Conservation (phyloP, 2,113 vertebrate species). For the Procavia capensis region DNA sequence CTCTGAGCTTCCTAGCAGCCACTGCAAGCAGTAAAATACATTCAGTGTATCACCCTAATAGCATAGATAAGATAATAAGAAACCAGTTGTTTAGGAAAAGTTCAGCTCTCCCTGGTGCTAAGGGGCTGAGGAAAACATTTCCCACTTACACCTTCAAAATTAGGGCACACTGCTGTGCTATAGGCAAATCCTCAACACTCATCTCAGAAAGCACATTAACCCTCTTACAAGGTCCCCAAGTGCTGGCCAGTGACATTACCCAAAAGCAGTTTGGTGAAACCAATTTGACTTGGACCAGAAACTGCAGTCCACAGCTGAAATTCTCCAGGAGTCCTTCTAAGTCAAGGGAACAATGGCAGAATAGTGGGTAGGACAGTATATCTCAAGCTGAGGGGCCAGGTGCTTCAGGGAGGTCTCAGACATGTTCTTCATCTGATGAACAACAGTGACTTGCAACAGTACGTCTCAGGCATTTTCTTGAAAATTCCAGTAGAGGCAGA, state of each 20-base stretch:
- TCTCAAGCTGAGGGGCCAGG: not conserved
- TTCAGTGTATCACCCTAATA: not conserved
- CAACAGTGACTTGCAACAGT: not conserved
- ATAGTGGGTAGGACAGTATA: not conserved
- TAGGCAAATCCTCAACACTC: not conserved
- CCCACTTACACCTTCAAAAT: not conserved
- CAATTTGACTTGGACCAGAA: not conserved
- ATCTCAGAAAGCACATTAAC: not conserved
- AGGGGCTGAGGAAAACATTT: not conserved
- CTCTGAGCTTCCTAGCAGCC: not conserved
- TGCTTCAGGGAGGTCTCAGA: not conserved
- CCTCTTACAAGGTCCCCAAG: not conserved
- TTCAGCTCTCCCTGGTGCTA: not conserved
- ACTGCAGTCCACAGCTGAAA: not conserved
- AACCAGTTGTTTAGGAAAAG: not conserved
- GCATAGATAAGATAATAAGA: not conserved
- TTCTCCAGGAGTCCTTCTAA: not conserved
- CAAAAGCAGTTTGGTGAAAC: not conserved
- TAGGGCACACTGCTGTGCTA: not conserved
- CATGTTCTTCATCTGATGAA: not conserved
- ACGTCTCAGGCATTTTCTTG: not conserved
- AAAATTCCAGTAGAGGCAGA: not conserved
- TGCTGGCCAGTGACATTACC: not conserved
- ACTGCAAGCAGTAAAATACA: not conserved
- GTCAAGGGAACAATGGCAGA: not conserved